Percentiles rank a stretch among this genome's conserved stretches.
Evolutionary conservation across 2,797 vertebrate species (phyloP).

Genomic region (Arctocebus calabarensis): DNA sequence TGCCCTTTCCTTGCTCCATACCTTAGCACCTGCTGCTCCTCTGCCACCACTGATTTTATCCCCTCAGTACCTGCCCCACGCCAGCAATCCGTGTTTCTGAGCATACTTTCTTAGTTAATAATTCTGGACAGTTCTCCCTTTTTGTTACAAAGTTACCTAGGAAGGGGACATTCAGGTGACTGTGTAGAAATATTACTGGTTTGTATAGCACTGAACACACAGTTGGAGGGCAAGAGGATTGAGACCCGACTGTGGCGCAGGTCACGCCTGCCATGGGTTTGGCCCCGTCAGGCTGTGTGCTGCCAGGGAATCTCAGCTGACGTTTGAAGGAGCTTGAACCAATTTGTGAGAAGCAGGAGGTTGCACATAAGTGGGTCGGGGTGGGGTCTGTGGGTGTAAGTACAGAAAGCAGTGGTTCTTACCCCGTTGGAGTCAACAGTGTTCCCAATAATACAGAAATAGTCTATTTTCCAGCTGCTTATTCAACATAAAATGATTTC

Average conservation of each 20-base stretch:
- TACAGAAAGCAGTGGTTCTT: background rate
- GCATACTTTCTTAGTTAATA: background rate
- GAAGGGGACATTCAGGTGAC: background rate
- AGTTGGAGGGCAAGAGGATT: background rate
- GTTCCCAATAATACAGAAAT: background rate
- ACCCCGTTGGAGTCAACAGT: background rate
- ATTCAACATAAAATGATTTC: background rate
- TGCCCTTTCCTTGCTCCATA: background rate
- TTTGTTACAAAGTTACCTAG: background rate
- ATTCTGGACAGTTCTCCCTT: background rate
- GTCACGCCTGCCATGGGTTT: background rate
- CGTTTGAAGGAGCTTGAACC: background rate
- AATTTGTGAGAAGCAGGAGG: background rate
- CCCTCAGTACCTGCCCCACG: background rate
- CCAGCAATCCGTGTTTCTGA: background rate
- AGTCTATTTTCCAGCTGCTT: background rate
- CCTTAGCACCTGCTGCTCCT: background rate
- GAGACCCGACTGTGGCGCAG: background rate
- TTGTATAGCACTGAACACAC: background rate
- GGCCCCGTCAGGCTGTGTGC: background rate
- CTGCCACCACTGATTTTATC: rapidly evolving
- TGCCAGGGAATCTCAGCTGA: background rate
- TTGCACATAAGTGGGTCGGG: background rate
- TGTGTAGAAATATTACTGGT: background rate
- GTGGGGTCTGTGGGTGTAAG: background rate